Evolutionary conservation across 2,888 invertebrate species (phyloP).

Genomic region (Heteromurus nitidus): DNA sequence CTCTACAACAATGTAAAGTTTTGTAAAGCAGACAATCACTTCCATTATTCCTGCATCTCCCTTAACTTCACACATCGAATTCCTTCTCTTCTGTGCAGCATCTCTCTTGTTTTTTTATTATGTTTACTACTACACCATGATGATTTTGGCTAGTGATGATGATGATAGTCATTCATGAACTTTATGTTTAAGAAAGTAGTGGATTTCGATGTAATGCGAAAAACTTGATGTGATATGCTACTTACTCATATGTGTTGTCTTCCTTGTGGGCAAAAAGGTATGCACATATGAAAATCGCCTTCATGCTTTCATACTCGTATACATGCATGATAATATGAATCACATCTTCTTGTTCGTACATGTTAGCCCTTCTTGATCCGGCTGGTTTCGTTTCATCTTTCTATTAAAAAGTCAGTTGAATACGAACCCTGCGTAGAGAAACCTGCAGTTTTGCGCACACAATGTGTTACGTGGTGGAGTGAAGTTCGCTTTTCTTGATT

Average conservation of each 20-base stretch:
- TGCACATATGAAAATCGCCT: not conserved
- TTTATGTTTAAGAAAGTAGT: conserved; percentile 24
- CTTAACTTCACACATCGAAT: not conserved
- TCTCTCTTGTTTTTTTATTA: conserved; percentile 32
- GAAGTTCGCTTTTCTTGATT: not conserved
- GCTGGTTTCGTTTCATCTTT: conserved; percentile 49
- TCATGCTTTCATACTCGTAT: conserved; percentile 37
- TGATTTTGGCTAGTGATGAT: conserved; percentile 18
- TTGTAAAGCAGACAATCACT: no score
- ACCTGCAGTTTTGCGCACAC: conserved; percentile 21
- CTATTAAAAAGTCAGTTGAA: conserved; percentile 38
- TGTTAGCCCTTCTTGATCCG: conserved; percentile 40
- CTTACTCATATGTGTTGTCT: not conserved
- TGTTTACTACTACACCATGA: conserved; percentile 15
- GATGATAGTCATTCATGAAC: conserved; percentile 32
- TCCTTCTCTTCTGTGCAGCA: not conserved
- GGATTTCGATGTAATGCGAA: conserved; percentile 2
- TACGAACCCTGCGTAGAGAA: conserved; percentile 44
- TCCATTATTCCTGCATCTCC: no score
- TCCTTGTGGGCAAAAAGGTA: not conserved
- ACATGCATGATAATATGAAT: conserved; percentile 6
- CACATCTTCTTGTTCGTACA: conserved; percentile 9
- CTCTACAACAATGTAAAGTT: no score
- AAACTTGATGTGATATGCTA: not conserved
- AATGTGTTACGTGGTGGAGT: not conserved